Evolutionary conservation across 2,888 invertebrate species (phyloP).

Genomic region (Osmoderma eremita): DNA sequence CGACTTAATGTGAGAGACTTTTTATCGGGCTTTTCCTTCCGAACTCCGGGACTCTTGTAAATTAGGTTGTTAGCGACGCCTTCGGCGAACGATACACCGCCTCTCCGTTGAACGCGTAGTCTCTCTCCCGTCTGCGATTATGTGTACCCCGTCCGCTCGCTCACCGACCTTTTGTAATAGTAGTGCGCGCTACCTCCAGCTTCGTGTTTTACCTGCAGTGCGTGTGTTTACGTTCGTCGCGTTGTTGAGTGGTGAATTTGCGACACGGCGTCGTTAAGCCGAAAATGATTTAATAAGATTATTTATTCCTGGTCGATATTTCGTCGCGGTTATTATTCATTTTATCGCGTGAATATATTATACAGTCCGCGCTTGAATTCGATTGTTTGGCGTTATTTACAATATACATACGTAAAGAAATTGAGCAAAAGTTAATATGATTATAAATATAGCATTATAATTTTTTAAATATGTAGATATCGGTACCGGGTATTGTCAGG

Average conservation of each 20-base stretch:
- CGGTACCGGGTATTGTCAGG: no score
- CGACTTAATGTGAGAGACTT: slow-evolving; percentile 29
- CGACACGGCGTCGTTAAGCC: slow-evolving; percentile 12
- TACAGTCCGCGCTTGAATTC: no score
- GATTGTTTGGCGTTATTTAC: no score
- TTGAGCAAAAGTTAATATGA: no score
- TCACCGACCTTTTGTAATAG: no score
- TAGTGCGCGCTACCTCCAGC: no score
- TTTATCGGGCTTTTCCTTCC: slow-evolving; percentile 22
- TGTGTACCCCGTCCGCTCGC: not conserved
- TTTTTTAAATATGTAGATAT: no score
- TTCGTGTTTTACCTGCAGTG: no score
- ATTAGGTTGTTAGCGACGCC: slow-evolving; percentile 30
- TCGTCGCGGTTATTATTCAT: slow-evolving; percentile 14
- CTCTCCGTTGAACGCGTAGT: not conserved
- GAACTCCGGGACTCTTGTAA: slow-evolving; percentile 20
- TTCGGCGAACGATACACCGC: slow-evolving; percentile 22
- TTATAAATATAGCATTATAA: no score
- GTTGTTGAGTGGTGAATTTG: not conserved
- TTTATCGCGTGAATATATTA: not conserved
- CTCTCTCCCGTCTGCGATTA: not conserved
- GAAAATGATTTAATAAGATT: slow-evolving; percentile 28
- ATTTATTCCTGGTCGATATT: slow-evolving; percentile 31
- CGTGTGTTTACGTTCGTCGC: slow-evolving; percentile 6
- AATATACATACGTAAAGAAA: no score